Evolutionary conservation across 2,797 vertebrate genomes (phyloP).

Genomic region (Lithobates pipiens): DNA sequence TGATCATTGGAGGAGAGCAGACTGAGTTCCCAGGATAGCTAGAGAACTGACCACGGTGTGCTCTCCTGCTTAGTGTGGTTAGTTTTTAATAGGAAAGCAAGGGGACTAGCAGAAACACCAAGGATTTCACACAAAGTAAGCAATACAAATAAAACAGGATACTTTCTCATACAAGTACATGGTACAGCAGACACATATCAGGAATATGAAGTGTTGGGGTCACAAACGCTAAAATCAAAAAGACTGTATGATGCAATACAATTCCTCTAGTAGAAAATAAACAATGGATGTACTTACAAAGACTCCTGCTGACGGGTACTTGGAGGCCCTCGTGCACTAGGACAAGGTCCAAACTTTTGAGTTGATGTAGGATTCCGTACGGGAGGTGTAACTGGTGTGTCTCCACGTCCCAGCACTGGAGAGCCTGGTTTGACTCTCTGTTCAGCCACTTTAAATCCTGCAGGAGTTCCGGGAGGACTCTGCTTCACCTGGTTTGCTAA

Average conservation of each 20-base stretch:
- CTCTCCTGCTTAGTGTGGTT: no score
- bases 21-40: no score
- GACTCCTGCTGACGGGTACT: constrained; percentile 72
- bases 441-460: constrained; percentile 82
- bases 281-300: constrained; percentile 74
- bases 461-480: constrained; percentile 72
- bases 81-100: no score
- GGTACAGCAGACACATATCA: no score
- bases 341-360: constrained; percentile 75
- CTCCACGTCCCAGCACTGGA: constrained; percentile 66
- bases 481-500: constrained; percentile 69
- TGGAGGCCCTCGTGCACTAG: constrained; percentile 68
- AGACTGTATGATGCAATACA: neutral
- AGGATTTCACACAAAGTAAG: no score
- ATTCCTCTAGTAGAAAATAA: neutral
- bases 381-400: constrained; percentile 77
- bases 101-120: no score
- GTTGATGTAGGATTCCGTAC: constrained; percentile 72
- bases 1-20: no score
- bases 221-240: neutral
- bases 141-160: no score
- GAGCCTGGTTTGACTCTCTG: constrained; percentile 74
- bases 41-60: no score
- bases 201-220: no score
- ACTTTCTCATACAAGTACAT: no score